Conservation (phyloP, 2,797 vertebrate species). For the Hemibagrus guttatus region DNA sequence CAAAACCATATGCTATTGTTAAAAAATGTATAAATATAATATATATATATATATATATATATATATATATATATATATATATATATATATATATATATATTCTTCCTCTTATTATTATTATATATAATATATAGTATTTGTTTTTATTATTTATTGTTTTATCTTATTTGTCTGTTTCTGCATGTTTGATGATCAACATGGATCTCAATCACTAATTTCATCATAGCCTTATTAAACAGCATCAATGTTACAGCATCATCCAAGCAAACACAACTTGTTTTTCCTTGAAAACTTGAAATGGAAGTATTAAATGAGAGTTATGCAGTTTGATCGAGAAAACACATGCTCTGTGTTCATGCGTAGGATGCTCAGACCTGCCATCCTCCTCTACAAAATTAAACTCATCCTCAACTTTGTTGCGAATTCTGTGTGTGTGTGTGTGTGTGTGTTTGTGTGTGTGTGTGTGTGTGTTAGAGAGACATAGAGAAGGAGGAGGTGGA, state of each 20-base stretch:
- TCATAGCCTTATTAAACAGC: background rate
- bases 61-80: no score
- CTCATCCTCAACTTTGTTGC: constrained; percentile 29
- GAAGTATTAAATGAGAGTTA: constrained; percentile 1
- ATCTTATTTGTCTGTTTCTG: background rate
- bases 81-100: background rate
- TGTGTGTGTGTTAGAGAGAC: background rate
- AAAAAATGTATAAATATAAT: no score
- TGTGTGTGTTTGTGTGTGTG: background rate
- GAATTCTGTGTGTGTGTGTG: background rate
- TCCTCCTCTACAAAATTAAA: constrained; percentile 37
- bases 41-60: no score
- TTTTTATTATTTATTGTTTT: background rate
- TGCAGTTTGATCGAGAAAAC: background rate
- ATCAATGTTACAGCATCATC: background rate
- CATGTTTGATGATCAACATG: no score
- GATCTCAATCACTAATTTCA: background rate
- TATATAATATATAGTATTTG: background rate
- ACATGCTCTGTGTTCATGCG: background rate
- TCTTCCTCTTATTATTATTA: background rate
- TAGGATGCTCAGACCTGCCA: constrained; percentile 24
- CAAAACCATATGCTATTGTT: background rate
- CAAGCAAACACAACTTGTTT: background rate
- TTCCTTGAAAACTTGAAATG: background rate
- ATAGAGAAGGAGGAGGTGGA: background rate